A percentile compares a stretch with the other conserved stretches of the same genome.
These are phyloP conservation scores for Microcaecilia unicolor DNA, from an alignment of 2,797 vertebrate genomes.

Conservation along the genomic window DNA sequence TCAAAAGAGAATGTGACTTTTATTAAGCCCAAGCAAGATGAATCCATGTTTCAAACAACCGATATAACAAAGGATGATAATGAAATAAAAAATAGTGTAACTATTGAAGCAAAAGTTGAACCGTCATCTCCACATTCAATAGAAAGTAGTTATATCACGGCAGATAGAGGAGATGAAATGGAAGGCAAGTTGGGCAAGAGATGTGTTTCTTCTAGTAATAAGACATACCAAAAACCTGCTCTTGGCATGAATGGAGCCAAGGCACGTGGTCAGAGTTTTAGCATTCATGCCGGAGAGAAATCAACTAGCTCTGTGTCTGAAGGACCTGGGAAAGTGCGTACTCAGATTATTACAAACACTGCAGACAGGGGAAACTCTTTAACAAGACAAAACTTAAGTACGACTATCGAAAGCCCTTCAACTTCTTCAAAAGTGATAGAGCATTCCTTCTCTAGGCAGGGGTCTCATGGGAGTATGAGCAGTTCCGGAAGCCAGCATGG, in stretches of 20 bases:
- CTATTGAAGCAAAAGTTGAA: constrained; percentile 28
- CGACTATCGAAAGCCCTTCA: constrained; percentile 39
- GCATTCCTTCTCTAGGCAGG: constrained; percentile 35
- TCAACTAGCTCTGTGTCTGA: constrained; percentile 51
- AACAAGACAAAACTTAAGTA: constrained; percentile 66
- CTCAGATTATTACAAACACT: constrained; percentile 88
- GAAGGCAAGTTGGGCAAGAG: constrained; percentile 64
- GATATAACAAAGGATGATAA: constrained; percentile 17
- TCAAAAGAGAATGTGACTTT: constrained; percentile 61
- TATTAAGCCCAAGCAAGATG: constrained; percentile 40
- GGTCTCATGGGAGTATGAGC: constrained; percentile 49
- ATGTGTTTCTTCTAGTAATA: constrained; percentile 70
- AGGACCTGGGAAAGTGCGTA: constrained; percentile 64
- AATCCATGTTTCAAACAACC: constrained; percentile 19
- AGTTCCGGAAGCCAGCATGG: constrained; percentile 47
- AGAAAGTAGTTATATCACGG: constrained; percentile 24
- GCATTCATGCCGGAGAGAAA: constrained; percentile 68
- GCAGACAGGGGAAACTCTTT: constrained; percentile 78
- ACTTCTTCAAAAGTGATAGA: constrained; percentile 23
- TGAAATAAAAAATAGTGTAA: constrained; percentile 34
- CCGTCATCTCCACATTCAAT: constrained; percentile 20
- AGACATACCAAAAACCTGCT: constrained; percentile 76
- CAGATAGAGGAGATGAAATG: constrained; percentile 43
- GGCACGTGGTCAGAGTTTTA: constrained; percentile 87
- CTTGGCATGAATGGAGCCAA: constrained; percentile 89